Evolutionary conservation across 2,113 vertebrate species (phyloP).

Genomic region (Lathamus discolor): DNA sequence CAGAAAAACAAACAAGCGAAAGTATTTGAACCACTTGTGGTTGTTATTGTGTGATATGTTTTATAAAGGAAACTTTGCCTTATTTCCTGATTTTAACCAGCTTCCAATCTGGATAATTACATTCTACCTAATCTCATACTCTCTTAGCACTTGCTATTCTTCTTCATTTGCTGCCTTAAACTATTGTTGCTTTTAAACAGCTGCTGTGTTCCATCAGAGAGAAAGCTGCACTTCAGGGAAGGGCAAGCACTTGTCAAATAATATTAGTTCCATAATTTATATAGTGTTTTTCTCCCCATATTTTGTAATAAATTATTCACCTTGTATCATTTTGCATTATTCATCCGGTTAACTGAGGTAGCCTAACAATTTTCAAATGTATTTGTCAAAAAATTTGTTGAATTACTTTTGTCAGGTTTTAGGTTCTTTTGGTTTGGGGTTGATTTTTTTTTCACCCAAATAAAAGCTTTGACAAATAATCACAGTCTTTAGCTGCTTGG

Average conservation of each 20-base stretch:
- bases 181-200: conserved; percentile 62
- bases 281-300: not conserved
- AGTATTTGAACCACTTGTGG: not conserved
- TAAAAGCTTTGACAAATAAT: conserved; percentile 42
- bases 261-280: conserved; percentile 68
- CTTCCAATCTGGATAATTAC: conserved; percentile 41
- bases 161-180: conserved; percentile 56
- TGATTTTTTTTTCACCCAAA: not conserved
- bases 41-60: not conserved
- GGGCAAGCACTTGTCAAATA: conserved; percentile 63
- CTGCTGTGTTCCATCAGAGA: conserved; percentile 46
- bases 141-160: conserved; percentile 34
- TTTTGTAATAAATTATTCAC: conserved; percentile 68
- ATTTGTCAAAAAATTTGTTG: conserved; percentile 36
- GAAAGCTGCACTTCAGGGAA: conserved; percentile 54
- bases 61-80: not conserved
- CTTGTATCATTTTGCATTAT: conserved; percentile 50
- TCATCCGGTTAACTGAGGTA: conserved; percentile 55
- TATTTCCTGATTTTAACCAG: conserved; percentile 11
- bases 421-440: not conserved
- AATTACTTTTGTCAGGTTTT: conserved; percentile 45
- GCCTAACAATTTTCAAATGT: conserved; percentile 41
- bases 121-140: conserved; percentile 34
- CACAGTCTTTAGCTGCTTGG: not conserved
- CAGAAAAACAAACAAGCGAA: not conserved